Evolutionary conservation across 2,888 invertebrate genomes (phyloP), one percentile per base, ranked within the genome.

Genomic region (Cerceris ruficornis): DNA sequence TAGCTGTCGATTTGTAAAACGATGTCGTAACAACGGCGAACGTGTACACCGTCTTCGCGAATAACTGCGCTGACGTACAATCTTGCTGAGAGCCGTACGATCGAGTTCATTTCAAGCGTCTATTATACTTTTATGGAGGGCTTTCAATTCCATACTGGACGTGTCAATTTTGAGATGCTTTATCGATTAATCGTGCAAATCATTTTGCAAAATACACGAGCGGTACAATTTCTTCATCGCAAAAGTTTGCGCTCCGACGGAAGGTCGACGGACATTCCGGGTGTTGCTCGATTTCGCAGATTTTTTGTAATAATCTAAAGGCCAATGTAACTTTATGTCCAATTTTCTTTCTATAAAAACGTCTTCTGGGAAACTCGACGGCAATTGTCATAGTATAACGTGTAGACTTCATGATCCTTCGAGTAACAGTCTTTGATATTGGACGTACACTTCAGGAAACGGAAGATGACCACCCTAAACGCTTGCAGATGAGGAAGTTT

Each of bases 11-110:
- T 68, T 52, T 41, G 57, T 65, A 54, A 50, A 75, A 52, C 8
- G 66, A 73, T 55, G 65, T 14, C 68, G 52, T 49, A 54, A 60
- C 43, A n/a, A 68, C 54, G 43, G 58, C 15, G 43, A n/a, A 28
- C 28, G 28, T 52, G 68, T 68, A 58, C 68, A 64, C 15, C 57
- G 55, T n/a, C 60, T 54, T 69, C 75, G 57, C 49, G 50, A 50
- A 60, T 68, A 57, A 42, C 39, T 77, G 59, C 74, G 75, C 73
- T 77, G 79, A 77, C 79, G 77, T 77, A 77, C 77, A 78, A 71
- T 68, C 78, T 76, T 64, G 50, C 59, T 15, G 60, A 43, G 41
- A 61, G 61, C 52, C 67, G 66, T 72, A 68, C 73, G 15, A 60
- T 61, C 60, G n/a, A 13, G 42, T 28, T 66, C 46, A 8, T 42